phyloP scores from a whole-genome alignment of 2,113 vertebrate genomes.

The Willisornis vidua region DNA sequence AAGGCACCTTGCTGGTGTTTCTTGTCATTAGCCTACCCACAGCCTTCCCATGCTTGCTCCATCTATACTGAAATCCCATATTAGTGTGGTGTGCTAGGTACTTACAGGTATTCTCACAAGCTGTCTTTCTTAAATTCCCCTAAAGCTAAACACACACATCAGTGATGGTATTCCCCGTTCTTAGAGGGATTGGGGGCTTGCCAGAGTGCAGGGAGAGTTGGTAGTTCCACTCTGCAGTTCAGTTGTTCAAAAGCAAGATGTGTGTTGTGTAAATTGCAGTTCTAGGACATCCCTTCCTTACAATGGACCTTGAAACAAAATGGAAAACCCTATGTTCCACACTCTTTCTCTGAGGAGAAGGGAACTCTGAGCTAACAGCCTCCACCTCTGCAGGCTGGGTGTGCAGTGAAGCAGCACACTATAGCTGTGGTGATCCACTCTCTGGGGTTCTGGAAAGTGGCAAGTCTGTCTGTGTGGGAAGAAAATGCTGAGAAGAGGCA shows the following conservation, averaged over 20 bases:
- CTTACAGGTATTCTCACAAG: too few species aligned
- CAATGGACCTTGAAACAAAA: accelerated
- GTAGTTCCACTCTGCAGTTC: not conserved
- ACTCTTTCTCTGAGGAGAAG: not conserved
- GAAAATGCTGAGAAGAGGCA: not conserved
- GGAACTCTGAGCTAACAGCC: not conserved
- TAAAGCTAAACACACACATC: not conserved
- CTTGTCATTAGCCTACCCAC: not conserved
- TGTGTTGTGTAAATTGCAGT: not conserved
- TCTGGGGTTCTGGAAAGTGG: not conserved
- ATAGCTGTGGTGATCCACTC: not conserved
- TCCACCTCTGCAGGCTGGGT: not conserved
- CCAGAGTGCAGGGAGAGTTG: not conserved
- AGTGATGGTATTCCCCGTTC: not conserved
- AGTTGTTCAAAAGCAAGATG: not conserved
- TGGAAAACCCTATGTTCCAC: not conserved
- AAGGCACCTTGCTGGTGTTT: not conserved
- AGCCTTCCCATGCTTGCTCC: not conserved
- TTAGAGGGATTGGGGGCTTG: not conserved
- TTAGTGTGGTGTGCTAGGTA: too few species aligned
- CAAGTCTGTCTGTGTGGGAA: not conserved
- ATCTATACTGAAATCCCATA: not conserved
- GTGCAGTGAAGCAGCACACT: not conserved
- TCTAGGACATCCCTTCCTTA: not conserved
- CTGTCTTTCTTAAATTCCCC: not conserved